These are phyloP conservation scores for Lophochroa leadbeateri DNA, from an alignment of 2,113 vertebrate species.

Conservation along the genomic window DNA sequence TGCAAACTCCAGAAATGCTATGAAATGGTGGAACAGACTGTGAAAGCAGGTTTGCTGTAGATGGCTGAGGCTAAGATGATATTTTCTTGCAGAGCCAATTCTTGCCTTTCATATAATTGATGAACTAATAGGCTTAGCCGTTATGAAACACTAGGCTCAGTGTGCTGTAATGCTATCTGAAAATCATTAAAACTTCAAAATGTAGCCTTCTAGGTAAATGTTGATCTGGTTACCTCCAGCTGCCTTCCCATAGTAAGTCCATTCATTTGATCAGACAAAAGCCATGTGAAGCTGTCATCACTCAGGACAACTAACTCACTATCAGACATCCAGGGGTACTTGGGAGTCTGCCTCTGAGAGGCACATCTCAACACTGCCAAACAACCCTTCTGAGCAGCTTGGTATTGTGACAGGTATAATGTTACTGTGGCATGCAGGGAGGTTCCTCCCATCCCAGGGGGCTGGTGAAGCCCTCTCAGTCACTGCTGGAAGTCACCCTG, in stretches of 20 bases:
- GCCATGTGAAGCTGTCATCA: background rate
- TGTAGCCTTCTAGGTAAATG: background rate
- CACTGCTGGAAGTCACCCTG: background rate
- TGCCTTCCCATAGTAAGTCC: background rate
- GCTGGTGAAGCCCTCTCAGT: background rate
- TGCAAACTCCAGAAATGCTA: background rate
- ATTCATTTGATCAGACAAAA: conserved; percentile 3
- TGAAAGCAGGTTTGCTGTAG: background rate
- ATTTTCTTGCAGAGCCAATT: background rate
- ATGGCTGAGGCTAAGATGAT: background rate
- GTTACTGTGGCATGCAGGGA: background rate
- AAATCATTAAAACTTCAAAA: background rate
- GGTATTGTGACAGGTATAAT: background rate
- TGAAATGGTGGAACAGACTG: background rate
- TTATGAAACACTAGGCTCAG: background rate
- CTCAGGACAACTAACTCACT: background rate
- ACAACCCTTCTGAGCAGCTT: background rate
- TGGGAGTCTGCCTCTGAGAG: background rate
- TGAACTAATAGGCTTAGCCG: background rate
- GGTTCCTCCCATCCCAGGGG: background rate
- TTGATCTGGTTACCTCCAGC: background rate
- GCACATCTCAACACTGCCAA: background rate
- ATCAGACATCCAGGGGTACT: background rate
- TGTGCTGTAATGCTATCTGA: background rate
- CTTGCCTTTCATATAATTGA: background rate